phyloP scores from a whole-genome alignment of 2,888 invertebrate genomes.

The Argyra leucocephala region DNA sequence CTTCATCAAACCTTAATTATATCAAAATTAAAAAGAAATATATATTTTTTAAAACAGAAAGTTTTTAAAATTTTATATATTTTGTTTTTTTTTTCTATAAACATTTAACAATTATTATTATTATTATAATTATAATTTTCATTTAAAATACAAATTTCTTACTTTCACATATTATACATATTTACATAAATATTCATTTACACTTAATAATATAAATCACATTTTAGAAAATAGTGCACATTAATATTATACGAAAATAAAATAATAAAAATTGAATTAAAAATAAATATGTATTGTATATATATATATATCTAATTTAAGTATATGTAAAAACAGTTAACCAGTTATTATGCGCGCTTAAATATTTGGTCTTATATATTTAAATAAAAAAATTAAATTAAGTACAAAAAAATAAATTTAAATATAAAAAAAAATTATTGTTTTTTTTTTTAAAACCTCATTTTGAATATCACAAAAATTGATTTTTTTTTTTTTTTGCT shows the following conservation, averaged over 20 bases:
- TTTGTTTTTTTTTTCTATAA: not conserved
- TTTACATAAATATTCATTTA: not conserved
- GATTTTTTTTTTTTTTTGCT: no score
- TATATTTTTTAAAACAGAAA: no score
- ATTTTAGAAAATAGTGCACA: not conserved
- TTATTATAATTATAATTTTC: not conserved
- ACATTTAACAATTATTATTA: not conserved
- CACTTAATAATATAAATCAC: not conserved
- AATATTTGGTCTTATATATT: not conserved
- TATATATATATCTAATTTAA: no score
- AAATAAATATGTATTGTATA: no score
- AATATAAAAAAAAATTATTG: not conserved
- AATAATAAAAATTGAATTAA: not conserved
- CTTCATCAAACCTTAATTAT: no score
- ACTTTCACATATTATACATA: not conserved
- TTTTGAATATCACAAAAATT: not conserved
- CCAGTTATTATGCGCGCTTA: not conserved
- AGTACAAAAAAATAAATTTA: not conserved
- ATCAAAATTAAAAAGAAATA: no score
- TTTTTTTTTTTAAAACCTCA: not conserved
- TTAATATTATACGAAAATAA: not conserved
- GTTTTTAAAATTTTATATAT: no score
- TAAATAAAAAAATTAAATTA: no score
- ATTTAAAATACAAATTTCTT: not conserved
- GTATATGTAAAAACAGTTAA: not conserved